Evolutionary conservation across 2,888 invertebrate species (phyloP).

Genomic region (Cryptus viduatorius): DNA sequence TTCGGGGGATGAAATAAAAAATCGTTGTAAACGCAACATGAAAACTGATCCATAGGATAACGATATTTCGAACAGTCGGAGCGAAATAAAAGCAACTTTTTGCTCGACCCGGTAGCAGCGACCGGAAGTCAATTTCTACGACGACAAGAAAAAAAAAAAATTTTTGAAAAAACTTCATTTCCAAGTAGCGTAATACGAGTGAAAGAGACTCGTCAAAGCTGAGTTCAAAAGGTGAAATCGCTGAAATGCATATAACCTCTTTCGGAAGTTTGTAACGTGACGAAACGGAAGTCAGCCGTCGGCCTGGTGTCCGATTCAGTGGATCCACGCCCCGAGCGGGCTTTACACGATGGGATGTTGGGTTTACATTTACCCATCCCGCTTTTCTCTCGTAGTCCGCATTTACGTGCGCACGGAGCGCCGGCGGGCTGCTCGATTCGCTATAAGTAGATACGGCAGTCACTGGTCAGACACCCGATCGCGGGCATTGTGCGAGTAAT

Average conservation of each 20-base stretch:
- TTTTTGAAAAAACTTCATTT: not conserved
- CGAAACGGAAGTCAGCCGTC: slow-evolving; percentile 43
- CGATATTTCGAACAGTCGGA: too few species aligned
- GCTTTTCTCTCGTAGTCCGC: not conserved
- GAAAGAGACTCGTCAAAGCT: not conserved
- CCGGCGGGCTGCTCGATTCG: not conserved
- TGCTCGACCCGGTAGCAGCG: not conserved
- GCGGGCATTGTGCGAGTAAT: slow-evolving; percentile 46
- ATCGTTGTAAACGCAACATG: too few species aligned
- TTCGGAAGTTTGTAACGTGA: slow-evolving; percentile 32
- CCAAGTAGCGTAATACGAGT: not conserved
- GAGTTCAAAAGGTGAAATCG: not conserved
- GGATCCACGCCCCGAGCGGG: slow-evolving; percentile 31
- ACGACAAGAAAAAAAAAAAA: not conserved
- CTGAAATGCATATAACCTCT: slow-evolving; percentile 11
- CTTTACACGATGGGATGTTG: slow-evolving; percentile 9
- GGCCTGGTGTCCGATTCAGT: slow-evolving; percentile 15
- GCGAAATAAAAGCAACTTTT: not conserved
- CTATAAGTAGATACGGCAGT: slow-evolving; percentile 46
- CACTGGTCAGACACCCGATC: slow-evolving; percentile 52
- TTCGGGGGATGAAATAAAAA: too few species aligned
- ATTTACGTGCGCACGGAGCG: not conserved
- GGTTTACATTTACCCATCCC: not conserved
- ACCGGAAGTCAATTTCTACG: not conserved
- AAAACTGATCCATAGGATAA: too few species aligned